Base-by-base conservation (phyloP, 1,140 invertebrate species). In the Heliconius nattereri region DNA sequence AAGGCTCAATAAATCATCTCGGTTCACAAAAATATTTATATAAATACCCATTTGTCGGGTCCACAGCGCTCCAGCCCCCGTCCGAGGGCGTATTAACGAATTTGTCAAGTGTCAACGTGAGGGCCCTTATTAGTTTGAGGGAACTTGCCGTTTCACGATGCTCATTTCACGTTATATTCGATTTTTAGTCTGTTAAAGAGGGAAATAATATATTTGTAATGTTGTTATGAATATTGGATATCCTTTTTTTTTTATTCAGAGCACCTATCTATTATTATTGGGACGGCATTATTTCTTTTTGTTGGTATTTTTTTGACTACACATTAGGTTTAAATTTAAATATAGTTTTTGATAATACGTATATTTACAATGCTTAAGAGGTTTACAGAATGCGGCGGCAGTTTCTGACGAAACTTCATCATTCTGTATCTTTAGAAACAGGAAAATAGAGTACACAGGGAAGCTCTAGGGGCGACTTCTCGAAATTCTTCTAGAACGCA, bases 101-200 rank as follows among this genome's bases (percentile, higher is more conserved):
- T 93, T 93, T 93, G 91, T 93, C 91, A 92, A 90, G 85, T 90
- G 90, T 91, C 91, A 92, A 78, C 85, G 83, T 79, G 78, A 71
- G 80, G 83, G 85, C 78, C 87, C 85, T 91, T 92, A 92, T 91
- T 91, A 90, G 87, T 90, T 91, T 88, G 78, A 71, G 78, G 74
- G 81, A 40, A 71, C 60, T 71, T 57, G 70, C 78, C 75, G 75
- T 80, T 80, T 73, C 78, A 78, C 81, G 71, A 73, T 35, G 70
- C 57, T 71, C 71, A 78, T 72, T 78, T 74, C 20, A 75, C 73
- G 71, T 78, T 66, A 73, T 13, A 74, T 78, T 73, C 73, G n/a
- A 49, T 78, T 66, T 66, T 66, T 66, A 29, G 23, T 13, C 60
- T 23, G n/a, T 57, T 54, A 54, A 60, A n/a, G 57, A 60, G 57